These are phyloP conservation scores for Oscheius sp. DNA, from an alignment of 2,888 invertebrate genomes.

Conservation along the genomic window DNA sequence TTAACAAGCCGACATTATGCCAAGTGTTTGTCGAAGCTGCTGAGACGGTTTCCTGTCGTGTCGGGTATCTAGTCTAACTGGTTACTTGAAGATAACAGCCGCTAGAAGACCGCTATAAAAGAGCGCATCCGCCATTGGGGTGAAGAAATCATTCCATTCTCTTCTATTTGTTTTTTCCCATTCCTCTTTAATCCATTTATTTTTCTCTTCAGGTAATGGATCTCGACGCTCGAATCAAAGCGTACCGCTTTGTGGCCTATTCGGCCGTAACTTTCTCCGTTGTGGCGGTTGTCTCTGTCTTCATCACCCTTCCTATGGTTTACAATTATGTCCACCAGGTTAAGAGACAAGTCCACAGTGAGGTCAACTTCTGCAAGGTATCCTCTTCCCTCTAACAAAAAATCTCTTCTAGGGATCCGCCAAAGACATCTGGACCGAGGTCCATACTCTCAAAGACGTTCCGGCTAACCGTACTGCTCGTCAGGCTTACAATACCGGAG, in stretches of 20 bases:
- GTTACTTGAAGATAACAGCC: no score
- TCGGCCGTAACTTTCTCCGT: conserved; percentile 54
- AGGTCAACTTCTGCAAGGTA: conserved; percentile 27
- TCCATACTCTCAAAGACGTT: conserved; percentile 52
- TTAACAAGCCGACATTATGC: no score
- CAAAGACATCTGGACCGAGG: conserved; percentile 57
- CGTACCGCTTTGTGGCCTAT: conserved; percentile 54
- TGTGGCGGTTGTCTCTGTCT: conserved; percentile 31
- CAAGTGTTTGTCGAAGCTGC: no score
- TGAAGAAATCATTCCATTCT: no score
- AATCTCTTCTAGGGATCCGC: conserved; percentile 43
- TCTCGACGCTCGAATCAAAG: conserved; percentile 53
- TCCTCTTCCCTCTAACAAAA: neutral
- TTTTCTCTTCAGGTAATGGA: conserved; percentile 40
- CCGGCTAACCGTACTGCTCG: conserved; percentile 57
- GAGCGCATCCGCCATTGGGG: no score
- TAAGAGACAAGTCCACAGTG: conserved; percentile 21
- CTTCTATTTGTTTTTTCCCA: no score
- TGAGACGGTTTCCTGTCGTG: no score
- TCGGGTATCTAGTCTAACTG: no score
- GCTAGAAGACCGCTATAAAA: no score
- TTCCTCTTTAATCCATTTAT: no score
- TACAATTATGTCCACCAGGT: conserved; percentile 26
- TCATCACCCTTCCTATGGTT: conserved; percentile 64
- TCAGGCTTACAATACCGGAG: conserved; percentile 46